A percentile compares a stretch with the other conserved stretches of the same genome.
Conservation (phyloP, 2,888 invertebrate genomes). For the Drosophila mercatorum region DNA sequence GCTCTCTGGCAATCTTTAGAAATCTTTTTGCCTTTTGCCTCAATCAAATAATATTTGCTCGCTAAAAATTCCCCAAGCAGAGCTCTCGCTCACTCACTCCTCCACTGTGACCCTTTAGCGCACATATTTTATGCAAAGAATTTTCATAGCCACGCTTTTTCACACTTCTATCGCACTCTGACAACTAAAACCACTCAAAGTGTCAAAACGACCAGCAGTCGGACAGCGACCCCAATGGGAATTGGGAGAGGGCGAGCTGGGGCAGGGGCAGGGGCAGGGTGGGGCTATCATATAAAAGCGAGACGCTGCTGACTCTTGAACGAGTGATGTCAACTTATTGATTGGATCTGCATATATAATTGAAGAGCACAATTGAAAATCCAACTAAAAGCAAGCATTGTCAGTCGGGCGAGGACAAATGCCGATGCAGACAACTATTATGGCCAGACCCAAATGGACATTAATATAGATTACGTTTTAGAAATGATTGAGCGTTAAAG, state of each 20-base stretch:
- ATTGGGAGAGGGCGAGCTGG: neutral
- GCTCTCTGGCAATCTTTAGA: constrained; percentile 18
- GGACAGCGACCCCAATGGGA: constrained; percentile 13
- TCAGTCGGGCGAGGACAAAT: neutral
- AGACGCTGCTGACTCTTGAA: constrained; percentile 19
- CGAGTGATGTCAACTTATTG: constrained; percentile 41
- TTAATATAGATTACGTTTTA: constrained; percentile 6
- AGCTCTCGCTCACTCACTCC: neutral
- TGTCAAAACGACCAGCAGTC: constrained; percentile 55
- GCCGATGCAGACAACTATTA: neutral
- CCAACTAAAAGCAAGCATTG: constrained; percentile 18
- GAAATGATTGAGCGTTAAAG: constrained; percentile 2
- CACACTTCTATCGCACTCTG: constrained; percentile 42
- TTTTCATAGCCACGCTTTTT: constrained; percentile 51
- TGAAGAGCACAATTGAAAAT: constrained; percentile 46
- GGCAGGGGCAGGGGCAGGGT: neutral
- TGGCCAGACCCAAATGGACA: neutral
- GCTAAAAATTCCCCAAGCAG: constrained; percentile 28
- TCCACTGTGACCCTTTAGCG: constrained; percentile 4
- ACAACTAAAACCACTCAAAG: constrained; percentile 70
- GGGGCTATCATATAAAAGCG: constrained; percentile 10
- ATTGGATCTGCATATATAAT: constrained; percentile 65
- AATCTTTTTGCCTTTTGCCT: neutral
- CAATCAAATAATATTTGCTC: constrained; percentile 33
- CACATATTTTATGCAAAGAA: constrained; percentile 54